These are phyloP conservation scores for Xyrauchen texanus DNA, from an alignment of 2,113 vertebrate species.

Conservation along the genomic window DNA sequence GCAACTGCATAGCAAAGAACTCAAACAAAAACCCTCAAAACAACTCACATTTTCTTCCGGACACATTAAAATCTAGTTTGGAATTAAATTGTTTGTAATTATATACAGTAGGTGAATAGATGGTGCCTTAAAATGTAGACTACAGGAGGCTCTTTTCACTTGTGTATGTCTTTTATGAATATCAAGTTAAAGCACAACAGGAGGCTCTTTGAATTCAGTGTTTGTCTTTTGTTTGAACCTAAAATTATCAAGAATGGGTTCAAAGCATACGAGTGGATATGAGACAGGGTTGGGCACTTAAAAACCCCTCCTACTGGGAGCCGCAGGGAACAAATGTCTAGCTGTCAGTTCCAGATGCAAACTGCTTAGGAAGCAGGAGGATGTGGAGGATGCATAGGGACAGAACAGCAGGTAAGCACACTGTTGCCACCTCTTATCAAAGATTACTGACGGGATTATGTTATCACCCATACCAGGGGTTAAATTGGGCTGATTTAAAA, in stretches of 20 bases:
- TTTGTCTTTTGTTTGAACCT: slow-evolving; percentile 41
- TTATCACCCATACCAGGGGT: too few relatives aligned
- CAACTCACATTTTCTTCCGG: too few relatives aligned
- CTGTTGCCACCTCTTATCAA: neutral
- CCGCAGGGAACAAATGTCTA: slow-evolving; percentile 61
- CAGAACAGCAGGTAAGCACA: slow-evolving; percentile 9
- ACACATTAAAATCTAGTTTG: too few relatives aligned
- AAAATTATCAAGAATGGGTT: slow-evolving; percentile 61
- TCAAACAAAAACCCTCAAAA: too few relatives aligned
- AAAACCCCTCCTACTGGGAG: slow-evolving; percentile 53
- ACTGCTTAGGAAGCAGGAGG: slow-evolving; percentile 55
- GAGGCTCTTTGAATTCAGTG: slow-evolving; percentile 51
- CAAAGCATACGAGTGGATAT: slow-evolving; percentile 57
- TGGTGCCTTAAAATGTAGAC: neutral
- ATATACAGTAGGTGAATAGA: slow-evolving; percentile 36
- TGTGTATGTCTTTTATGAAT: slow-evolving; percentile 15
- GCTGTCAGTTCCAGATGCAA: slow-evolving; percentile 63
- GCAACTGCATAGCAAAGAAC: too few relatives aligned
- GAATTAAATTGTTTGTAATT: too few relatives aligned
- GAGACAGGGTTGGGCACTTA: neutral
- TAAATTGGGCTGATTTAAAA: too few relatives aligned
- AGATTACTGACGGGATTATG: neutral
- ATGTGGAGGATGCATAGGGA: neutral
- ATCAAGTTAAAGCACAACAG: slow-evolving; percentile 33
- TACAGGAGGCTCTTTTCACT: neutral